Evolutionary conservation across 1,140 invertebrate species (phyloP).

Genomic region (Aphelenchoides besseyi): DNA sequence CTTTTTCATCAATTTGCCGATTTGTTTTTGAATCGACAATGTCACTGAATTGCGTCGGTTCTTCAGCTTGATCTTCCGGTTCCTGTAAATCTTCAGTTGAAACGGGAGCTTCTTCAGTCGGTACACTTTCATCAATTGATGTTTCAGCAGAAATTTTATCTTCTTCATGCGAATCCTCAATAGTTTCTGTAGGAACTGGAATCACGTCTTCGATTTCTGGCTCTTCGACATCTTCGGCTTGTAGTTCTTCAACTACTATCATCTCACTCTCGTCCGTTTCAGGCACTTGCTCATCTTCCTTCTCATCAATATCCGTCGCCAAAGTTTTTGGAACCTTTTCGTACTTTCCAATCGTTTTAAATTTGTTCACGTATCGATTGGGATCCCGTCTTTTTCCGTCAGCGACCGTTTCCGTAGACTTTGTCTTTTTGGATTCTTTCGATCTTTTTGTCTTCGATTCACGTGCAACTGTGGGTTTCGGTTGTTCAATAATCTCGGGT

Average conservation of each 20-base stretch:
- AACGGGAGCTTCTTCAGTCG: neutral
- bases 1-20: neutral
- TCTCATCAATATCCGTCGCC: neutral
- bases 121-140: neutral
- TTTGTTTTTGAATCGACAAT: neutral
- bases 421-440: neutral
- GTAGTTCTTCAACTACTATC: neutral
- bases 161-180: neutral
- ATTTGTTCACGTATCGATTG: conserved; percentile 8
- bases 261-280: conserved; percentile 1
- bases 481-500: conserved; percentile 11
- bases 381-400: conserved; percentile 2
- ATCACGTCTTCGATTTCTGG: neutral
- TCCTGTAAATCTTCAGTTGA: neutral
- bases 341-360: conserved; percentile 21
- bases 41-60: neutral
- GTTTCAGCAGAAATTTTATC: neutral
- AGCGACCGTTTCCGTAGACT: neutral
- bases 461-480: neutral
- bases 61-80: conserved; percentile 9
- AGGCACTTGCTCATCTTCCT: neutral
- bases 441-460: neutral
- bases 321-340: conserved; percentile 12
- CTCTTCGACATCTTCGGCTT: neutral
- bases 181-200: neutral